These are phyloP conservation scores for Lepidochrysops patricia DNA, from an alignment of 2,888 invertebrate genomes.

Conservation along the genomic window DNA sequence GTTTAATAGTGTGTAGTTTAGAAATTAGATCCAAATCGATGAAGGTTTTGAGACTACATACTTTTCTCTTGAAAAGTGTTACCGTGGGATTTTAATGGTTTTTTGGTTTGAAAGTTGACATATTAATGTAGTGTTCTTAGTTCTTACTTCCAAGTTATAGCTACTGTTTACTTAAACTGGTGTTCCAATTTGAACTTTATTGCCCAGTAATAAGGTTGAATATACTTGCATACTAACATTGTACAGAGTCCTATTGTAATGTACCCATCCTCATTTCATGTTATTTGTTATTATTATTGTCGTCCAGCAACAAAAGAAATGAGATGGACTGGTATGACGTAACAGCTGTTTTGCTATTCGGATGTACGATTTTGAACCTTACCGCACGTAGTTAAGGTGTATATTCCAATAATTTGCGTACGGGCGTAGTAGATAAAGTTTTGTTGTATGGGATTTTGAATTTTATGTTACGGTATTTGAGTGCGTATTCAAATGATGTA, in stretches of 20 bases:
- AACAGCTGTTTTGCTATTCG: background rate
- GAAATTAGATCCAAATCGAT: no score
- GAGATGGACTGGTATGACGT: background rate
- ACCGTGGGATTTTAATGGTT: no score
- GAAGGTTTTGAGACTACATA: no score
- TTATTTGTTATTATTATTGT: background rate
- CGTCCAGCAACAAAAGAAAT: background rate
- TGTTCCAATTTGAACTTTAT: no score
- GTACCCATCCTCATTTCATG: background rate
- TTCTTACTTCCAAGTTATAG: no score
- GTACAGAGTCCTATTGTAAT: background rate
- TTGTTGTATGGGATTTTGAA: background rate
- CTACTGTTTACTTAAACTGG: no score
- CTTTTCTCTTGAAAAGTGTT: no score
- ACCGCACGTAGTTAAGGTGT: background rate
- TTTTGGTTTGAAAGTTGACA: no score
- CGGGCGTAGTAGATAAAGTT: background rate
- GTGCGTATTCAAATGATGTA: no score
- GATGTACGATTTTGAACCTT: background rate
- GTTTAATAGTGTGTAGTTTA: no score
- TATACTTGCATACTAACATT: background rate
- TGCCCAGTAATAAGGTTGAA: no score
- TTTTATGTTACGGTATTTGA: conserved; percentile 15
- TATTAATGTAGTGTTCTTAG: no score
- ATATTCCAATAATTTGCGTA: background rate